Conservation (phyloP, 2,797 vertebrate genomes). For the Malurus leucopterus region DNA sequence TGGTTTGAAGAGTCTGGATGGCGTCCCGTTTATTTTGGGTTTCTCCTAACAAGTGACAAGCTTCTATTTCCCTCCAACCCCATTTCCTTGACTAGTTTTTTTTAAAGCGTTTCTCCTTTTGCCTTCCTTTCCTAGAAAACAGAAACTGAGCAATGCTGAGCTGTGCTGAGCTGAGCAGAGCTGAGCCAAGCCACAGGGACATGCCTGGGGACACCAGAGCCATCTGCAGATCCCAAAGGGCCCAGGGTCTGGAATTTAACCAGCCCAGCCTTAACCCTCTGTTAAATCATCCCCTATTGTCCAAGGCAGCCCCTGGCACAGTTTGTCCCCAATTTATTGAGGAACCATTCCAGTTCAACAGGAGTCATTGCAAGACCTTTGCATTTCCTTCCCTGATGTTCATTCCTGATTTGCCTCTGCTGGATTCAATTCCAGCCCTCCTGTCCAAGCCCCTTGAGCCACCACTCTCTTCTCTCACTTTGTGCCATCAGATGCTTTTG, state of each 20-base stretch:
- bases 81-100: neutral
- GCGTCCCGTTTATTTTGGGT: neutral
- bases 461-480: neutral
- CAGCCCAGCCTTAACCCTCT: neutral
- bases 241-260: neutral
- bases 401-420: neutral
- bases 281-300: neutral
- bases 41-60: neutral
- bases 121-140: neutral
- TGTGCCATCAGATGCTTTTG: neutral
- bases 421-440: neutral
- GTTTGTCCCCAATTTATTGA: fast-evolving
- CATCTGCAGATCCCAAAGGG: neutral
- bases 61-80: neutral
- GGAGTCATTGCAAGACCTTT: neutral
- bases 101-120: neutral
- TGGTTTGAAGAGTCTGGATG: neutral
- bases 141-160: fast-evolving
- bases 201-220: neutral
- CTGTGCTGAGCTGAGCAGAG: neutral
- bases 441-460: neutral
- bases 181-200: neutral
- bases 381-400: neutral
- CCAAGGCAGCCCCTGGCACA: neutral
- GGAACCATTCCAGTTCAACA: neutral